Base-by-base conservation (phyloP, 2,113 vertebrate genomes). In the Rhineura floridana region DNA sequence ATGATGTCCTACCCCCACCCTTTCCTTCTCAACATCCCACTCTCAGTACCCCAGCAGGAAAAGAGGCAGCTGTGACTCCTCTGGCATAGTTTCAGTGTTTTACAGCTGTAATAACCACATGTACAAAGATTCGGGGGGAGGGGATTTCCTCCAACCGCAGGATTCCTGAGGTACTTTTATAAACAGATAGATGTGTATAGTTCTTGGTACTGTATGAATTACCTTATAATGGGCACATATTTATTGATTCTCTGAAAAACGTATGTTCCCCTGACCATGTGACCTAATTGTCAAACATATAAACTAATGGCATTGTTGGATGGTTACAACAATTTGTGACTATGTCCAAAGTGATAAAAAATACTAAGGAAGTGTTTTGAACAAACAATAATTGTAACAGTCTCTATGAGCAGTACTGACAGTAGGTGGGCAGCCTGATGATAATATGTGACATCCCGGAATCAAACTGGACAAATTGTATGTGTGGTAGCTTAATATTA, bases 101-200 rank as follows among this genome's bases (percentile, higher is more conserved):
- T 91, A 95, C 95, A 97, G 96, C 95, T 97, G 96, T 93, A 95
- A 96, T 94, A 96, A 96, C 94, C 92, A 93, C 94, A 69, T 83
- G 90, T 88, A 93, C 83, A 93, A 95, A 95, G 9, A 25, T 6
- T 12, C 6, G 89, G 94, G 84, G 94, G 93, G 77, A 96, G 91
- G 91, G 89, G 65, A 9, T 46, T 23, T 90, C 93, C 95, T 93
- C 92, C 92, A 94, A 85, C 83, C 69, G 85, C 44, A 83, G 89
- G 67, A 91, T 93, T 96, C 91, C 91, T 95, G 89, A 96, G 92
- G 93, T 85, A 87, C 75, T 93, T 91, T 79, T 89, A 91, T 93
- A 90, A 94, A 92, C 78, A 67, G 48, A 94, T 69, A 89, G 72
- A 93, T 94, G 83, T 77, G 84, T 87, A 90, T 33, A 36, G 85